Conservation (phyloP, 2,888 invertebrate species). For the Stenurella melanura region DNA sequence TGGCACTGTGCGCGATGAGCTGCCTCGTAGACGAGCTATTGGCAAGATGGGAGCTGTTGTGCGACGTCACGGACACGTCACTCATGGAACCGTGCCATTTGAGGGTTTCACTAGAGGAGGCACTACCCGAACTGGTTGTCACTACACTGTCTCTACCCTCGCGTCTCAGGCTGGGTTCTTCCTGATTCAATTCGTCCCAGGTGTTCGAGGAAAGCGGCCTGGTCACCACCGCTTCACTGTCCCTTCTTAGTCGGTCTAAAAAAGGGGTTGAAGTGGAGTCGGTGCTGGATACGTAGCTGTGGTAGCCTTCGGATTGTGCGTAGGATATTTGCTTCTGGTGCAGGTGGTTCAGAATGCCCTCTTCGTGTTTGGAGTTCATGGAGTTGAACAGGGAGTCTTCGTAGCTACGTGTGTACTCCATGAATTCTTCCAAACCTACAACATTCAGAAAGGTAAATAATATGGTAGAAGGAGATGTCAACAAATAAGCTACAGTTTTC, state of each 20-base stretch:
- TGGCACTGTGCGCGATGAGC: conserved; percentile 84
- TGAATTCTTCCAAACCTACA: conserved; percentile 78
- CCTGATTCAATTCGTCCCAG: conserved; percentile 71
- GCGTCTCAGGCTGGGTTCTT: conserved; percentile 47
- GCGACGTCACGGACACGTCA: conserved; percentile 80
- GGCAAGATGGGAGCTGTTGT: conserved; percentile 75
- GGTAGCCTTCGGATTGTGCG: conserved; percentile 87
- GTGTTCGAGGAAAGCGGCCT: conserved; percentile 68
- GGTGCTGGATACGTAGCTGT: conserved; percentile 86
- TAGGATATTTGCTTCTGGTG: conserved; percentile 85
- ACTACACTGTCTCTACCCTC: conserved; percentile 80
- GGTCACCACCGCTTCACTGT: conserved; percentile 76
- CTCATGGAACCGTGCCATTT: conserved; percentile 88
- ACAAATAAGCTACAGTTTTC: too few relatives aligned
- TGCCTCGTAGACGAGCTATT: conserved; percentile 74
- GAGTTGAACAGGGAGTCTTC: conserved; percentile 72
- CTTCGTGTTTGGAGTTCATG: conserved; percentile 70
- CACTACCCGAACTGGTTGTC: conserved; percentile 78
- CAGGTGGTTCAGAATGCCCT: conserved; percentile 73
- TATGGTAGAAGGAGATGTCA: background rate
- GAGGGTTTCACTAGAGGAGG: conserved; percentile 85
- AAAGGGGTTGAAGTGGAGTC: conserved; percentile 86
- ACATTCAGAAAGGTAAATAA: conserved; percentile 31
- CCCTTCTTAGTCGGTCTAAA: conserved; percentile 81
- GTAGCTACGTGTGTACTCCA: conserved; percentile 81